Evolutionary conservation across 2,797 vertebrate species (phyloP).

Genomic region (Pantherophis alleghaniensis): DNA sequence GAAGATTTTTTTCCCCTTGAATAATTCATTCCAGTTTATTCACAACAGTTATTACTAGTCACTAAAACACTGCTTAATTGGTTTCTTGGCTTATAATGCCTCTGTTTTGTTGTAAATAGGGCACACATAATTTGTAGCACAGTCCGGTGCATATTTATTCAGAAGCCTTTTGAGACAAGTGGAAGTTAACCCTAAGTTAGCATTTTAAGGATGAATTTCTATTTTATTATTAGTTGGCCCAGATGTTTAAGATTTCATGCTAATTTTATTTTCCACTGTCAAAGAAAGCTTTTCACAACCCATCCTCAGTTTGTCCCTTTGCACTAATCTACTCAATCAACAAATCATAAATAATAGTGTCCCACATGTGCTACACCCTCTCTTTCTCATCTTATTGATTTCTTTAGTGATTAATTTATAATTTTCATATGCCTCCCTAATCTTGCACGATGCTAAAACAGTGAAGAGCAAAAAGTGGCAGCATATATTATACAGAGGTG

Average conservation of each 20-base stretch:
- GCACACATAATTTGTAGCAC: not conserved
- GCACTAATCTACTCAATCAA: not conserved
- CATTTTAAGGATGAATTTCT: not conserved
- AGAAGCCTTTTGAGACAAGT: not conserved
- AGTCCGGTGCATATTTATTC: not conserved
- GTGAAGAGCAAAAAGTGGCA: not conserved
- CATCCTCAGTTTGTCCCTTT: not conserved
- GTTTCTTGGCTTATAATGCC: not conserved
- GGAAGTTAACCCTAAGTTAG: not conserved
- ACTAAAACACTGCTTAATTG: not conserved
- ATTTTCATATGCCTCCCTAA: not conserved
- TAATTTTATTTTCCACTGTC: not conserved
- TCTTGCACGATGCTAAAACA: not conserved
- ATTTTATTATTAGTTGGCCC: not conserved
- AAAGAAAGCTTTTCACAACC: not conserved
- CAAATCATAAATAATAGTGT: not conserved
- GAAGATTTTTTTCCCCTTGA: not conserved
- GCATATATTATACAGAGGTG: not conserved
- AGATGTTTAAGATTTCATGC: not conserved
- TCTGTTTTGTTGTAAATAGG: constrained; percentile 20
- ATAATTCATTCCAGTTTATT: constrained; percentile 17
- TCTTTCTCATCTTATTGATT: not conserved
- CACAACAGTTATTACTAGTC: not conserved
- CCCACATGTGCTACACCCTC: not conserved
- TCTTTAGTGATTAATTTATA: not conserved